Evolutionary conservation across 2,888 invertebrate genomes (phyloP), one percentile per base, ranked within the genome.

Genomic region (Nomada ferruginata): DNA sequence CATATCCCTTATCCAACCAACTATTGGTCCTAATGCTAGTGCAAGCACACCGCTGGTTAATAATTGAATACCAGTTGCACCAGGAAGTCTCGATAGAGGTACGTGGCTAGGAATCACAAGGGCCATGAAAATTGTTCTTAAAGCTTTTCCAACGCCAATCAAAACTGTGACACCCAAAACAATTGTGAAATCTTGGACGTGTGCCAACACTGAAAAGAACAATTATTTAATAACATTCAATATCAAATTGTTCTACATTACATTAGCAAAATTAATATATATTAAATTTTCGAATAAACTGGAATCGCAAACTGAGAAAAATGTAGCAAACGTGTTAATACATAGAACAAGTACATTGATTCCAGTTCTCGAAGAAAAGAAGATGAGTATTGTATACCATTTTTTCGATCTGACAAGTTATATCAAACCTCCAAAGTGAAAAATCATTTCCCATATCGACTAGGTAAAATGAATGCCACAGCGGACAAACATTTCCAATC

Each of bases 91-190:
- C 82, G 96, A 95, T 18, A 97, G 90, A 0, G 96, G 96, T 59
- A 97, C 96, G 90, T 97, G 95, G 0, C 95, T 95, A 2, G 97
- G 96, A 87, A 97, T 96, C 15, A 96, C 96, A 5, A 97, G 92
- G 0, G 96, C 96, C 95, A 97, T 96, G 89, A 97, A 97, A 9
- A 97, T 96, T 5, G 97, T 97, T 74, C 96, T 94, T 0, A 97
- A 92, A 0, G 96, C 97, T 93, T 97, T 97, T 26, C 96, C 96
- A 77, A 96, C 95, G 0, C 97, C 97, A 82, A 97, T 95, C 84
- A 96, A 95, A 0, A 95, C 94, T 47, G 96, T 96, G 18, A 96
- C 95, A 20, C 94, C 84, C 36, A 97, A 90, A 0, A 96, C 94
- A 1, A 95, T 93, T 15, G 91, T 89, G 90, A 95, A 96, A 15